These are phyloP conservation scores for Daboia siamensis DNA, from an alignment of 2,113 vertebrate species.

Conservation along the genomic window DNA sequence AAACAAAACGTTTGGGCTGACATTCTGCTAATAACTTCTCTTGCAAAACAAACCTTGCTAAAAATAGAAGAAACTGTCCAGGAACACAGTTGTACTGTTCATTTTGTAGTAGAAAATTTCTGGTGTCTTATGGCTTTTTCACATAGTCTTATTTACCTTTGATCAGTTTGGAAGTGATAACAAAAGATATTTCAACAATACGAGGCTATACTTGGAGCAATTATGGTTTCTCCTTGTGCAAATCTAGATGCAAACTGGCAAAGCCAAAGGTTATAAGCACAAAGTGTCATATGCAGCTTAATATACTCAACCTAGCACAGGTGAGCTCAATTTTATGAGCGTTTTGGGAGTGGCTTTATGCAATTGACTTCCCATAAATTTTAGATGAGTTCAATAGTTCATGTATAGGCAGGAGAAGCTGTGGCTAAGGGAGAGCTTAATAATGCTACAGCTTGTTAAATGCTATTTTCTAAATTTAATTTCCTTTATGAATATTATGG, in stretches of 20 bases:
- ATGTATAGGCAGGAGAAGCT: conserved; percentile 14
- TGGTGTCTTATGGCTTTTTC: not conserved
- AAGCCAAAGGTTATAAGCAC: conserved; percentile 3
- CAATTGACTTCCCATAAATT: conserved; percentile 24
- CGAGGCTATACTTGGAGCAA: conserved; percentile 25
- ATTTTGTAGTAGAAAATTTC: not conserved
- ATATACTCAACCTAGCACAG: not conserved
- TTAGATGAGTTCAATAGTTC: not conserved
- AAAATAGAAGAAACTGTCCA: not conserved
- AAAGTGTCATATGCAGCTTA: not conserved
- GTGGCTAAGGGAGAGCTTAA: conserved; percentile 13
- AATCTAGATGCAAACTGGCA: conserved; percentile 55
- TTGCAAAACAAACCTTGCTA: not conserved
- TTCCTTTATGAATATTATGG: not conserved
- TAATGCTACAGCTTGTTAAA: conserved; percentile 24
- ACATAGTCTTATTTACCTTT: conserved; percentile 41
- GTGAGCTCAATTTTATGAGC: conserved; percentile 39
- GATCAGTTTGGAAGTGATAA: conserved; percentile 37
- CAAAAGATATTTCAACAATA: conserved; percentile 26
- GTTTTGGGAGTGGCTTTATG: conserved; percentile 9
- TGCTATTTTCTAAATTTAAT: not conserved
- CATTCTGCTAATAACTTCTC: not conserved
- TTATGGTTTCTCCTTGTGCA: conserved; percentile 37
- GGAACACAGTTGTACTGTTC: not conserved
- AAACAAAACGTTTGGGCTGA: not conserved